Evolutionary conservation across 2,888 invertebrate genomes (phyloP), one percentile per base, ranked within the genome.

Genomic region (Chelonus formosanus): DNA sequence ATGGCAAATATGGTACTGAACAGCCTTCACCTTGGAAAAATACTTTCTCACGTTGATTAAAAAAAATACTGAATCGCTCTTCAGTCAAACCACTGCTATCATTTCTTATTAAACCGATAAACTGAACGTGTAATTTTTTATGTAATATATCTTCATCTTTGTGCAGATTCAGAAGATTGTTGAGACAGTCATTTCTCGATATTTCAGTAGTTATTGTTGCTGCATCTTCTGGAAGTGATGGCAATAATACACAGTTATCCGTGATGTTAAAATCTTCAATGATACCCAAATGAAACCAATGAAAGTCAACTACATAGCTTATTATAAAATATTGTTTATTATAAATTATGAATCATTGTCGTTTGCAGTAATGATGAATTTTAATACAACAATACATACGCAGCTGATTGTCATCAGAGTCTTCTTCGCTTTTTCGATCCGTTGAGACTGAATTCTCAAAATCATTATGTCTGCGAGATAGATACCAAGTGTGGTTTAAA

Each of bases 21-120:
- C 58, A 58, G 47, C 47, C 40, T 56, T 58, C 58, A 35, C 58
- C 58, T 58, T 58, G 58, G 8, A 58, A 47, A 34, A 47, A 47
- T 34, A 47, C 5, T 6, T 31, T 31, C 20, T 47, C 45, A 32
- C 34, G 32, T 58, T 58, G 45, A 2, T 32, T 5, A 31, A 58
- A 58, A 34, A 58, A 47, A 58, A 58, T 58, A 7, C 32, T 45
- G n/a, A 58, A 47, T 20, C 34, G 5, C 47, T 58, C 58, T 45
- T 58, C 47, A 8, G 58, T 58, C 0, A 58, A 32, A n/a, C 58
- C 47, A 3, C 47, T 35, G 6, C 58, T 47, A 20, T 58, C 58
- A 32, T 47, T 45, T 3, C 58, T 47, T 6, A 47, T 7, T 45
- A 47, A 35, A 47, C 47, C 47, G n/a, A 58, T 20, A 35, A 58